Base-by-base conservation (phyloP, 2,797 vertebrate species). In the Neosilurus mollespiculum region DNA sequence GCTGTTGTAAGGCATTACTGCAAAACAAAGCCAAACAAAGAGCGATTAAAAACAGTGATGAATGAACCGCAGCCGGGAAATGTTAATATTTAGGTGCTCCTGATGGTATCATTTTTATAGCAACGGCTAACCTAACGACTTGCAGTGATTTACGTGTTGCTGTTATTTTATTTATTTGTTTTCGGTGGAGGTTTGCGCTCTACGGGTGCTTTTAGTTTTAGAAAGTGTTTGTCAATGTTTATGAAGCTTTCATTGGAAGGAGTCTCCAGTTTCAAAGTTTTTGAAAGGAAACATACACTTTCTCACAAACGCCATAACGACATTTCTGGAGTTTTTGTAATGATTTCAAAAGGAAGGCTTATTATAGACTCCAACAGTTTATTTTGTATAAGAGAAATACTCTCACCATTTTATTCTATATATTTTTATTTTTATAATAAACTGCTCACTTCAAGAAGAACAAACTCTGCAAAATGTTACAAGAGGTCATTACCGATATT, bases 1-100 rank as follows among this genome's bases (percentile, higher is more conserved):
- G 12, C 98, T 99, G 95, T 99, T 99, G 92, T 99, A 99, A 85
- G 98, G 98, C 98, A 99, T 99, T 94, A 99, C 98, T 99, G 90
- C 75, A 94, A 89, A 87, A 81, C 61, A 80, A 24, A 85, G 34
- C 73, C 94, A 88, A 86, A 75, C 18, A 79, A 30, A 84, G 34
- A 70, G 15, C 1, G 8, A 11, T 64, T 53, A 16, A 64, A 20
- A 16, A 61, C 10, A 22, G 18, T 2, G 18, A 20, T 16, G 75
- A 71, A 70, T 26, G 5, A 58, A 34, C 26, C 20, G 26, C 51
- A 73, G 8, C 1, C 24, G 0, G 14, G 2, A 34, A 26, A 22
- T 75, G 30, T 59, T 12, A n/a, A 14, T 20, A 72, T 53, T 2
- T 26, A 73, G 14, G 58, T 59, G 5, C 58, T 20, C 16, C 20